Evolutionary conservation across 2,888 invertebrate genomes (phyloP), one percentile per base, ranked within the genome.

Genomic region (Eledona agricola): DNA sequence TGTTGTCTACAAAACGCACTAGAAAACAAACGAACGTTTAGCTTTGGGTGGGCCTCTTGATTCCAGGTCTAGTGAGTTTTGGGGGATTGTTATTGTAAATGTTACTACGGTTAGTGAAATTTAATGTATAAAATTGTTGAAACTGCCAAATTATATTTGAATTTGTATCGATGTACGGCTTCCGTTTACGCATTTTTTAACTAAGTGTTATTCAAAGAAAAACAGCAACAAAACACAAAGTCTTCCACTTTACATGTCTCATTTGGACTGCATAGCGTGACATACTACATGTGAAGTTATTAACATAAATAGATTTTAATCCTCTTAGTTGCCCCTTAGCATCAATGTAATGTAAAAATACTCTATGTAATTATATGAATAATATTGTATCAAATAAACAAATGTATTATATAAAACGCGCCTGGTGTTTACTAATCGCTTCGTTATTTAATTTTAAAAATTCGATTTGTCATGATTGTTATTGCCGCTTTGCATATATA

Each of bases 221-320:
- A 4, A 13, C 19, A 51, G 61, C 65, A 63, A 63, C 63, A 65
- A 64, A 63, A 60, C 34, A 60, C 59, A 56, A 60, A 29, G 65
- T 65, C 65, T 64, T 64, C 64, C 65, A 65, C 45, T 57, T 62
- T 55, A 43, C 46, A 47, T 45, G 13, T 5, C 4, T 19, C 20
- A 19, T 5, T 5, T 19, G 4, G 20, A 5, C 20, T 19, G 4
- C n/a, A n/a, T n/a, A 19, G 4, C n/a, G n/a, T 19, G 20, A 19
- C 20, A n/a, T 5, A 19, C 4, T 4, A 19, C 20, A 19, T 5
- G 4, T 19, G 20, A 19, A 19, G n/a, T 19, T n/a, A 19, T 19
- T 4, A 4, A n/a, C 12, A 29, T 45, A 34, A 45, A 34, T 45
- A 42, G 42, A 7, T 2, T 17, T 20, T 15, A n/a, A 17, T 31